Evolutionary conservation across 2,888 invertebrate species (phyloP).

Genomic region (Lasioglossum morio): DNA sequence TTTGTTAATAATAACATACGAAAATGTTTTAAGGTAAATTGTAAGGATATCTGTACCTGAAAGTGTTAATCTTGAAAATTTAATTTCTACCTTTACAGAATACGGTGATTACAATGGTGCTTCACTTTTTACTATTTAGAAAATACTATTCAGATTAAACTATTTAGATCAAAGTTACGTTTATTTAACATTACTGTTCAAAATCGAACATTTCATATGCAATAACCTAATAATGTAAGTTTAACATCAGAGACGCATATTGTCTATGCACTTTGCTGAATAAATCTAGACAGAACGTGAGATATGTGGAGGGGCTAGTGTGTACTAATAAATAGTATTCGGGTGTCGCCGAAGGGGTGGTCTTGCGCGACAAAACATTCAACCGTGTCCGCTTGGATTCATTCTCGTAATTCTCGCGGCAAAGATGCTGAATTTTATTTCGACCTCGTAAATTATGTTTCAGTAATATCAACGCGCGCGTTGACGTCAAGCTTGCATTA

Average conservation of each 20-base stretch:
- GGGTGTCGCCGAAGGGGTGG: neutral
- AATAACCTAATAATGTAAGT: no score
- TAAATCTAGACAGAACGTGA: neutral
- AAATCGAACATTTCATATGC: no score
- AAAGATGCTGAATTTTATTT: conserved; percentile 75
- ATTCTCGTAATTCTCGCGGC: conserved; percentile 33
- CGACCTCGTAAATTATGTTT: conserved; percentile 79
- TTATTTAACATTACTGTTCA: neutral
- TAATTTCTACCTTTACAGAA: neutral
- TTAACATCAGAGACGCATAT: no score
- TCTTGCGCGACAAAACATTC: conserved; percentile 15
- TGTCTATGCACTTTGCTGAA: neutral
- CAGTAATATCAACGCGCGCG: conserved; percentile 74
- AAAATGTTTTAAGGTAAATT: no score
- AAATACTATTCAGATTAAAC: no score
- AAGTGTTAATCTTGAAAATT: neutral
- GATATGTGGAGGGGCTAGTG: neutral
- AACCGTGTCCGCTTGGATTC: conserved; percentile 3
- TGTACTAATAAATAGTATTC: neutral
- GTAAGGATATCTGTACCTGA: no score
- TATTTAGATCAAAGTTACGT: neutral
- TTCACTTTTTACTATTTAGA: neutral
- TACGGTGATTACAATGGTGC: neutral
- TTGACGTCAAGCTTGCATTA: conserved; percentile 74
- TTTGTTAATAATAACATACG: neutral